Evolutionary conservation across 2,888 invertebrate species (phyloP).

Genomic region (Leucophenga maculata): DNA sequence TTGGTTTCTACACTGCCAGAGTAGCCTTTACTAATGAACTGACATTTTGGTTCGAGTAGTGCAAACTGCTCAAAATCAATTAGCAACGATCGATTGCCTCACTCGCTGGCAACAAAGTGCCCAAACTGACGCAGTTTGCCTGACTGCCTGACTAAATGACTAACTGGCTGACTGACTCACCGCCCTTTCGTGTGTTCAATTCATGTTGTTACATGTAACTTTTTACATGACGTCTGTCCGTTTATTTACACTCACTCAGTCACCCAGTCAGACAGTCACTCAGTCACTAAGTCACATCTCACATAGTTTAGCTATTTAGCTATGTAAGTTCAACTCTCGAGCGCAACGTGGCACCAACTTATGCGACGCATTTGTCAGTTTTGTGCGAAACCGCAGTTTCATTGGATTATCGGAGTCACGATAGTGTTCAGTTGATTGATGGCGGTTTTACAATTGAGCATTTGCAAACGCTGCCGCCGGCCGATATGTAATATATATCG

Average conservation of each 20-base stretch:
- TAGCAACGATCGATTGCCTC: conserved; percentile 47
- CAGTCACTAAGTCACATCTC: too few species aligned
- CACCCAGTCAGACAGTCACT: conserved; percentile 1
- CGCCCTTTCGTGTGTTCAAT: too few species aligned
- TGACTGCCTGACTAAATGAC: not conserved
- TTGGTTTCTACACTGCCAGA: not conserved
- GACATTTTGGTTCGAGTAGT: conserved; percentile 47
- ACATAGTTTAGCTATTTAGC: too few species aligned
- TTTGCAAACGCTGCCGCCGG: not conserved
- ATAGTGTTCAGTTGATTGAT: conserved; percentile 41
- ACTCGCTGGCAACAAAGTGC: conserved; percentile 23
- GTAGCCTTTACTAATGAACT: conserved; percentile 55
- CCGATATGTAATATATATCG: not conserved
- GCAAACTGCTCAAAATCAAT: conserved; percentile 60
- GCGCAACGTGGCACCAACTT: not conserved
- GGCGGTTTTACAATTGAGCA: conserved; percentile 32
- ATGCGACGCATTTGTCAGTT: conserved; percentile 55
- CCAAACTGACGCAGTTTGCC: not conserved
- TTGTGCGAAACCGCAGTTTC: conserved; percentile 55
- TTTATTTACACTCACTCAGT: not conserved
- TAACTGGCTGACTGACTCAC: not conserved
- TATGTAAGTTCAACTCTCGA: too few species aligned
- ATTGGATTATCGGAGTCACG: conserved; percentile 8
- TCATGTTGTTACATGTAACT: too few species aligned
- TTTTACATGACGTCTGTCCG: not conserved